Conservation (phyloP, 2,888 invertebrate species). For the Therioaphis trifolii region DNA sequence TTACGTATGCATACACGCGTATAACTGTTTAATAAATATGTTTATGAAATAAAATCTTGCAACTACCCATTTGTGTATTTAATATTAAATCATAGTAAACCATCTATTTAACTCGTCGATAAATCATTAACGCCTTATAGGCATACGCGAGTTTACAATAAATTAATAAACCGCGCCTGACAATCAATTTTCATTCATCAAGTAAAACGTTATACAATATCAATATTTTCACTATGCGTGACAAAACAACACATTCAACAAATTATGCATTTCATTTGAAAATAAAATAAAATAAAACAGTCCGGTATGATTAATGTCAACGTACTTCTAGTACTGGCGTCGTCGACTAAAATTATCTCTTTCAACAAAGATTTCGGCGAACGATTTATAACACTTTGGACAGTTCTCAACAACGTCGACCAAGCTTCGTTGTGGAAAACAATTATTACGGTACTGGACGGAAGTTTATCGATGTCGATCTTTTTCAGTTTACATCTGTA, state of each 20-base stretch:
- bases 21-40: neutral
- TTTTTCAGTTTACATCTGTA: constrained; percentile 76
- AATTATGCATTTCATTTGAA: neutral
- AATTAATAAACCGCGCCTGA: too few species aligned
- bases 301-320: neutral
- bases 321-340: constrained; percentile 85
- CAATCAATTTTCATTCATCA: too few species aligned
- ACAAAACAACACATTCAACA: neutral
- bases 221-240: too few species aligned
- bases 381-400: constrained; percentile 91
- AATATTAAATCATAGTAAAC: neutral
- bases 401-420: constrained; percentile 94
- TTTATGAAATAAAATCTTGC: neutral
- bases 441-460: constrained; percentile 90
- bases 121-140: neutral
- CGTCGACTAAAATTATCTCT: constrained; percentile 90
- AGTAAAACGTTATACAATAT: too few species aligned
- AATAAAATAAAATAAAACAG: neutral
- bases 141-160: too few species aligned
- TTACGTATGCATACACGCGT: too few species aligned
- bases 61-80: neutral
- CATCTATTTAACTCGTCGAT: neutral
- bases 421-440: constrained; percentile 99
- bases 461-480: constrained; percentile 74
- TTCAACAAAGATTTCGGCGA: constrained; percentile 82